Conservation (phyloP, 1,140 invertebrate genomes). For the Gyrodactylus bullatarudis region DNA sequence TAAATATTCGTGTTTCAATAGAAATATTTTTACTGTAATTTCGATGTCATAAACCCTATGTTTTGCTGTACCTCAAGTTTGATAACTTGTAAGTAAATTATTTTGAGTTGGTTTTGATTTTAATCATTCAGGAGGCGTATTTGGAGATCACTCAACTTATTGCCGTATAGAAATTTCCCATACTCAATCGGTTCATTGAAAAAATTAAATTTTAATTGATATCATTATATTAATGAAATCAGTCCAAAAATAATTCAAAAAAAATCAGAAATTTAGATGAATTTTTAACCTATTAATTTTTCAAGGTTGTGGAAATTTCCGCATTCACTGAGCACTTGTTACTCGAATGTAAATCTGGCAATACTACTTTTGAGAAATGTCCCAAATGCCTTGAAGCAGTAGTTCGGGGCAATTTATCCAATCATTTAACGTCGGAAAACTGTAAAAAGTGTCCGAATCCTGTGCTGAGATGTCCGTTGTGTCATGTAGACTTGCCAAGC, state of each 20-base stretch:
- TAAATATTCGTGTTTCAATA: too few species aligned
- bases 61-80: too few species aligned
- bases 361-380: conserved; percentile 29
- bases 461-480: conserved; percentile 30
- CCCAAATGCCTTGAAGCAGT: conserved; percentile 32
- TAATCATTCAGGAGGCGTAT: too few species aligned
- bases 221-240: neutral
- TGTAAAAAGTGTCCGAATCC: neutral
- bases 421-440: conserved; percentile 21
- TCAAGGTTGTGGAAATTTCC: conserved; percentile 40
- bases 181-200: neutral
- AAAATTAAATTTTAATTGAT: neutral
- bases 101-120: too few species aligned
- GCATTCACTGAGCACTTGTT: conserved; percentile 40
- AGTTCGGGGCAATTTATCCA: conserved; percentile 25
- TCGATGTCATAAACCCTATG: too few species aligned
- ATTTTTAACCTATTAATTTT: conserved; percentile 2
- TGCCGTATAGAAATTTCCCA: neutral
- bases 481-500: conserved; percentile 29
- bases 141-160: neutral
- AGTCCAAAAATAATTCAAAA: neutral
- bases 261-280: neutral
- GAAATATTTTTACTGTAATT: too few species aligned
- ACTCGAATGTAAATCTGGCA: conserved; percentile 33
- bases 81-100: too few species aligned